Evolutionary conservation across 2,888 invertebrate species (phyloP), one percentile per base, ranked within the genome.

Genomic region (Xestia rhomboidea): DNA sequence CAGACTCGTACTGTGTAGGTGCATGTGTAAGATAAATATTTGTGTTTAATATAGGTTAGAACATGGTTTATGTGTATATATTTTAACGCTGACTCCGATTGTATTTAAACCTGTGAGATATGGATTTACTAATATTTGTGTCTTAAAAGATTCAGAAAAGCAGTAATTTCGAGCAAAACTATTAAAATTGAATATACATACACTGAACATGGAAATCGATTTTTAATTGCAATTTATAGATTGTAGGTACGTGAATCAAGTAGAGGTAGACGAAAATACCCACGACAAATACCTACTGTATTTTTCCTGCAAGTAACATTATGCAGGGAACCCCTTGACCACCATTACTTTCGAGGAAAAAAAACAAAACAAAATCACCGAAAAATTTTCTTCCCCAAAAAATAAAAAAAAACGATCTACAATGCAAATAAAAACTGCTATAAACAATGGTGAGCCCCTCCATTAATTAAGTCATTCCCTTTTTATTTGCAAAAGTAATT

Each of bases 391-490:
- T 54, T 54, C 15, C 27, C 49, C 24, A 68, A 60, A 69, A 54
- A 54, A 54, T 4, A 73, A 57, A 73, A 63, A 85, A 83, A 85
- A 74, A 67, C 11, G 24, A 77, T 82, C 30, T 70, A 78, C 77
- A 79, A 82, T 86, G 84, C 86, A 84, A 86, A 86, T 84, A 82
- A 78, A 70, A 76, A 78, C 41, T 76, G 84, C 83, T 66, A 77
- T 87, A 85, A 87, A 87, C 80, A 83, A 83, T 69, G 66, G 87
- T 80, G 67, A 85, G 85, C 75, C 78, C 67, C n/a, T 78, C 69
- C 79, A 81, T 87, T 86, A 86, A 84, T 79, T 81, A 54, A 71
- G 71, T 75, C 68, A 73, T 77, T 73, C 74, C 38, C n/a, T 84
- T 67, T 87, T 87, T 77, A 77, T 77, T 85, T 73, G 41, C 54